Conservation (phyloP, 2,888 invertebrate species). For the Scaptomyza tumidula region DNA sequence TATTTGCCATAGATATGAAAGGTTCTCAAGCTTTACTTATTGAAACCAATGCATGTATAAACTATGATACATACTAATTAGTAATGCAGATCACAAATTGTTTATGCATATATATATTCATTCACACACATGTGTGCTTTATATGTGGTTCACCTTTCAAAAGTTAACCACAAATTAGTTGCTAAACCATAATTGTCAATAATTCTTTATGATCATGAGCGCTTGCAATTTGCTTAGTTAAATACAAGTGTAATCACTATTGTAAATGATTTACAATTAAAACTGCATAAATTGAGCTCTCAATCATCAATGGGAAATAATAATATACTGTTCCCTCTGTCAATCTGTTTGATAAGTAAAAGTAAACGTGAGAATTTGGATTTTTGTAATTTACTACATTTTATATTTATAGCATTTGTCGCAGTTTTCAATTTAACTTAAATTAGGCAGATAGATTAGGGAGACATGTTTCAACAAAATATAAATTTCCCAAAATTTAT, state of each 20-base stretch:
- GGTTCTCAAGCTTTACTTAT: not conserved
- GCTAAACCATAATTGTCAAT: constrained; percentile 61
- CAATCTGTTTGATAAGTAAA: not conserved
- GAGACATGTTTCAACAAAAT: constrained; percentile 52
- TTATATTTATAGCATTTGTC: constrained; percentile 82
- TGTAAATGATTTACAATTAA: constrained; percentile 30
- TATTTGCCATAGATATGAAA: not conserved
- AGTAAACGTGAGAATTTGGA: constrained; percentile 23
- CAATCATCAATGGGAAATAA: constrained; percentile 4
- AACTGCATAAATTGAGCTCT: constrained; percentile 12
- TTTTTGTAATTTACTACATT: constrained; percentile 82
- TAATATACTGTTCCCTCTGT: not conserved
- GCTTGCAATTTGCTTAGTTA: constrained; percentile 40
- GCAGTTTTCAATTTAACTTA: constrained; percentile 78
- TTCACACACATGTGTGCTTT: constrained; percentile 9
- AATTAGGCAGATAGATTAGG: constrained; percentile 69
- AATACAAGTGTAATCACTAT: constrained; percentile 35
- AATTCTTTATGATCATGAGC: constrained; percentile 20
- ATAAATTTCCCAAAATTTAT: constrained; percentile 56
- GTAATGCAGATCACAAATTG: not conserved
- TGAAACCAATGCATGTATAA: not conserved
- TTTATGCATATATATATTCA: constrained; percentile 1
- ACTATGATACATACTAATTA: not conserved
- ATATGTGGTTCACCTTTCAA: constrained; percentile 39
- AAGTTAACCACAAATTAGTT: constrained; percentile 52